Evolutionary conservation across 2,113 vertebrate species (phyloP).

Genomic region (Brevimyrus niger): DNA sequence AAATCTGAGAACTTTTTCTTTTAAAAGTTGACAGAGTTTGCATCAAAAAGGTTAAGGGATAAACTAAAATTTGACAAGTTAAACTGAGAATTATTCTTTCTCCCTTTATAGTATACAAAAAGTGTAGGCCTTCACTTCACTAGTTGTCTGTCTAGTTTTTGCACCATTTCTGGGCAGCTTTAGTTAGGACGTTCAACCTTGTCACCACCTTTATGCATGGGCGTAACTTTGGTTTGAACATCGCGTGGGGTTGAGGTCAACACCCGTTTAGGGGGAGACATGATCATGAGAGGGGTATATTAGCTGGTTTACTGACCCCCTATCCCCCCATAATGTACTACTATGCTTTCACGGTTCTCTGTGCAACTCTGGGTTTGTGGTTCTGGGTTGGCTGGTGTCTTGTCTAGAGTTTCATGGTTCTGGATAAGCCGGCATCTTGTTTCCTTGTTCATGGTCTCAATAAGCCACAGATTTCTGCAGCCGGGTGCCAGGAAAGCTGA

Average conservation of each 20-base stretch:
- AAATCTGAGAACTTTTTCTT: background rate
- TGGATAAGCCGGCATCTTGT: background rate
- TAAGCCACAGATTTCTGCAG: background rate
- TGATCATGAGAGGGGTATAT: no score
- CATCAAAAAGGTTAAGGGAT: background rate
- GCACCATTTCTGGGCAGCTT: background rate
- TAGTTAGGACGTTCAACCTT: background rate
- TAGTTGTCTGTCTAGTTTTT: background rate
- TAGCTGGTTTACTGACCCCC: no score
- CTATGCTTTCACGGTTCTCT: background rate
- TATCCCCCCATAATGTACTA: no score
- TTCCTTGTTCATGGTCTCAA: background rate
- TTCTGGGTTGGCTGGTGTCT: background rate
- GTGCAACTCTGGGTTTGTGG: background rate
- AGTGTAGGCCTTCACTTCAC: background rate
- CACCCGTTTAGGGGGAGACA: no score
- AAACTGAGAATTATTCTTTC: background rate
- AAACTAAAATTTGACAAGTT: background rate
- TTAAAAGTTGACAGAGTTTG: background rate
- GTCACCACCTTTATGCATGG: background rate
- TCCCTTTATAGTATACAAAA: background rate
- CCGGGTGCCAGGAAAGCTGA: background rate
- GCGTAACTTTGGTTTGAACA: no score
- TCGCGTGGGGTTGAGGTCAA: no score
- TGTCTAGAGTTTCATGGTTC: background rate